phyloP scores from a whole-genome alignment of 92 coral and sea anemone genomes.

The Zoanthus solanderi region DNA sequence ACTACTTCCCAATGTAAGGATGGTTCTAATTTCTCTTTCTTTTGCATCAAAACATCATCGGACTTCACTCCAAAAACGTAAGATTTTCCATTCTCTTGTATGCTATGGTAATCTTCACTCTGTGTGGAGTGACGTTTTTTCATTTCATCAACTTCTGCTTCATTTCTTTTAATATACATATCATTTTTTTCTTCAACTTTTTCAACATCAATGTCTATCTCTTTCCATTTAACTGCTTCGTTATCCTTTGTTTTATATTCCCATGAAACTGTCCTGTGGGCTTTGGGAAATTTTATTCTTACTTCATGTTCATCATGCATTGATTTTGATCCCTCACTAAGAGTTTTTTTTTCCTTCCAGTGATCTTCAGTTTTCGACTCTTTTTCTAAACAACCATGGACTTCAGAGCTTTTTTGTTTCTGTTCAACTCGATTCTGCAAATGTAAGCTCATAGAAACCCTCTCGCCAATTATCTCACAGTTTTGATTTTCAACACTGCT shows the following conservation, averaged over 20 bases:
- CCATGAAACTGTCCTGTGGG: not conserved
- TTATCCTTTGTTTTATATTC: not conserved
- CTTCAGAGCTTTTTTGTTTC: not conserved
- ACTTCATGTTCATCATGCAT: not conserved
- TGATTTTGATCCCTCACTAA: not conserved
- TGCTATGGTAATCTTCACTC: not conserved
- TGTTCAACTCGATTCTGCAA: conserved; percentile 19
- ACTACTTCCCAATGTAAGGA: conserved; percentile 34
- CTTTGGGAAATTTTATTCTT: not conserved
- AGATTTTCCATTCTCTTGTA: not conserved
- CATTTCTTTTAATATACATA: not conserved
- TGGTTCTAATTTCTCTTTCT: conserved; percentile 8
- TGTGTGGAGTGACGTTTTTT: not conserved
- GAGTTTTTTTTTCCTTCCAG: conserved; percentile 29
- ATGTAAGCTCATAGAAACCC: conserved; percentile 21
- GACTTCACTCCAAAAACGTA: not conserved
- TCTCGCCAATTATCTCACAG: not conserved
- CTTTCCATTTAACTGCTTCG: not conserved
- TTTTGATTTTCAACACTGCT: conserved; percentile 23
- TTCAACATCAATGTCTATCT: conserved; percentile 11
- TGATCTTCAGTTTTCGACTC: not conserved
- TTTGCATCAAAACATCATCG: not conserved
- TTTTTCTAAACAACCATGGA: not conserved
- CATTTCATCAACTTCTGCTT: not conserved
- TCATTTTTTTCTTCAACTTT: not conserved